phyloP scores from a whole-genome alignment of 2,888 invertebrate species.

The Microctonus hyperodae region DNA sequence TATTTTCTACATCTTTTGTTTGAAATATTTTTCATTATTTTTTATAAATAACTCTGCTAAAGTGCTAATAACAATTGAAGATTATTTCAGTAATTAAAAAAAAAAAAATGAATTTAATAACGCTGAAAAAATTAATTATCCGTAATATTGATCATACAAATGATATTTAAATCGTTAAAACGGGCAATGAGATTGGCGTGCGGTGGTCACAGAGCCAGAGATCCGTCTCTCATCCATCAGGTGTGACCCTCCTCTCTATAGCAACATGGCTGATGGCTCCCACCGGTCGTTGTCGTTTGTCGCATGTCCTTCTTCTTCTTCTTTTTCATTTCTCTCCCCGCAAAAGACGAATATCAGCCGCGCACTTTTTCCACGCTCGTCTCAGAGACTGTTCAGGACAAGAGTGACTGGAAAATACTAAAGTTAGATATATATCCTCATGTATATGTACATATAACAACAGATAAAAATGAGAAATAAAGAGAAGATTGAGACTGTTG shows the following conservation, averaged over 20 bases:
- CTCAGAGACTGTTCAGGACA: not conserved
- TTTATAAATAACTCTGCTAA: no score
- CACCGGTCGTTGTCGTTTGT: slow-evolving; percentile 36
- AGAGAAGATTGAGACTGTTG: not conserved
- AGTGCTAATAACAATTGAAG: no score
- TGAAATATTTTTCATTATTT: no score
- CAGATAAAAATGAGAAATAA: not conserved
- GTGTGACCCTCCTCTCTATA: slow-evolving; percentile 45
- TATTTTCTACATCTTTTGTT: no score
- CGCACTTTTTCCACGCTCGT: slow-evolving; percentile 13
- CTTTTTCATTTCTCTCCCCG: no score
- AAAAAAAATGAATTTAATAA: no score
- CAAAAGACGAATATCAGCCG: slow-evolving; percentile 6
- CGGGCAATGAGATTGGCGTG: slow-evolving; percentile 30
- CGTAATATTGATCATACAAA: no score
- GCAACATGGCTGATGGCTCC: slow-evolving; percentile 35
- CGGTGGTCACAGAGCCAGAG: slow-evolving; percentile 42
- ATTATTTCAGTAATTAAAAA: no score
- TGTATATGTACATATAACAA: not conserved
- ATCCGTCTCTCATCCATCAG: slow-evolving; percentile 49
- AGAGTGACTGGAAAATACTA: slow-evolving; percentile 15
- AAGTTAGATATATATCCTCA: not conserved
- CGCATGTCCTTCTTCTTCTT: not conserved
- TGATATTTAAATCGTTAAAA: slow-evolving; percentile 28
- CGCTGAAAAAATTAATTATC: no score